Evolutionary conservation across 2,113 vertebrate species (phyloP), one percentile per base, ranked within the genome.

Genomic region (Triplophysa rosa): DNA sequence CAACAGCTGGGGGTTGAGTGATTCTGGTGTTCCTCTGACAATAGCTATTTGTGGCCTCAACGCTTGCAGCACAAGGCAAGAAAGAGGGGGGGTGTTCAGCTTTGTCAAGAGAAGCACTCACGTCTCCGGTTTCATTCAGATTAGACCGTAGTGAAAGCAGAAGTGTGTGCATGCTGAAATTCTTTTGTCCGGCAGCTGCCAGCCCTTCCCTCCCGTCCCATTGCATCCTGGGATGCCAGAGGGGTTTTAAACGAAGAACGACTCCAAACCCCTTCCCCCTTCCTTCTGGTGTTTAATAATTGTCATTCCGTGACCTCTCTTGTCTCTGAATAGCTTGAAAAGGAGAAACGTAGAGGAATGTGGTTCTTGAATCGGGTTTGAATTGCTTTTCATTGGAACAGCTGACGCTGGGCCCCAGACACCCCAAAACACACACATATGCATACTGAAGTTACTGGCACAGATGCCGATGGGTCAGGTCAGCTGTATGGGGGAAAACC

Each of bases 331-430:
- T 70, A 9, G 5, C 69, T 67, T 33, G 21, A 67, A 80, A 80
- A 73, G 40, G 49, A 67, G 77, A 14, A 81, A 82, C 70, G 79
- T 87, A 26, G 61, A 89, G 91, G 90, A 93, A 94, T 92, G 91
- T 72, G 68, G 81, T 45, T 63, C 82, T 82, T 86, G 77, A 45
- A 45, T 45, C 9, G 11, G 42, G 79, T 82, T 79, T 64, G 80
- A 83, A 86, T 86, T 86, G 77, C 83, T 86, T 87, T 87, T 85
- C 88, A 85, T 69, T 81, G 77, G 56, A 61, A 86, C 91, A 91
- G 90, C 91, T 92, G 90, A 83, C 63, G 67, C 54, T 56, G 26
- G 17, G 47, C 40, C 67, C 26, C 47, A 45, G 37, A 52, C 61
- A 65, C 72, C 56, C 33, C 17, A 33, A 72, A 14, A 62, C 21